A percentile compares a stretch with the other conserved stretches of the same genome.
These are phyloP conservation scores for Taenaris catops DNA, from an alignment of 2,888 invertebrate genomes.

Conservation along the genomic window DNA sequence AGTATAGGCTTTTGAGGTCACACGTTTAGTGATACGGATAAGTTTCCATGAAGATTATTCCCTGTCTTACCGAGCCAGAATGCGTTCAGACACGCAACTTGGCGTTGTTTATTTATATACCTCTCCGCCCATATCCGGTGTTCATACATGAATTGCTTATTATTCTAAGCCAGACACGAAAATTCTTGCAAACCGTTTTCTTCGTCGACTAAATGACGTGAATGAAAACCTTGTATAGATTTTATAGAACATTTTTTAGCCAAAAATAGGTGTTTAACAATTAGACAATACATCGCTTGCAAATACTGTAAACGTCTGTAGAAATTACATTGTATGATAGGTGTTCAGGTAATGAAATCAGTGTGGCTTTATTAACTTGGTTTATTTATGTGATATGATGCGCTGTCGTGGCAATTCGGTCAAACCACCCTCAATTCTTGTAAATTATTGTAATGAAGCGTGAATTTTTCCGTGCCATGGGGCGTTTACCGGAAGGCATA, in stretches of 20 bases:
- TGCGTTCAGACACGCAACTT: constrained; percentile 34
- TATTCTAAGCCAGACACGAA: background rate
- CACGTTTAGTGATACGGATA: constrained; percentile 22
- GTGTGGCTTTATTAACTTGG: too few relatives aligned
- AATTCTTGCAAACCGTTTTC: too few relatives aligned
- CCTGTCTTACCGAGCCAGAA: constrained; percentile 26
- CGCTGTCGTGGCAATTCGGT: constrained; percentile 2
- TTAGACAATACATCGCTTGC: too few relatives aligned
- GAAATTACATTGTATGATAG: too few relatives aligned
- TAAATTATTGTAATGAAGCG: constrained; percentile 27
- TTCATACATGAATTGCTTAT: background rate
- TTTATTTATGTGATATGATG: background rate
- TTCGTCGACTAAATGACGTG: too few relatives aligned
- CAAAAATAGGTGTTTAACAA: too few relatives aligned
- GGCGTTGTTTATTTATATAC: constrained; percentile 7
- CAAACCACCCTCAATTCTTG: constrained; percentile 6
- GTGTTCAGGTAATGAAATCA: too few relatives aligned
- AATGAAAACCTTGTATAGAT: too few relatives aligned
- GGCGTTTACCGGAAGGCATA: constrained; percentile 24
- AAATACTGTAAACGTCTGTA: too few relatives aligned
- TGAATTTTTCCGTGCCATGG: constrained; percentile 25
- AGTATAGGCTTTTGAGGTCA: constrained; percentile 6
- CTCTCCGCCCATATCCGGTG: background rate
- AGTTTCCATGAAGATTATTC: constrained; percentile 28
- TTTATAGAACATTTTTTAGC: too few relatives aligned